A percentile compares a stretch with the other conserved stretches of the same genome.
phyloP scores from a whole-genome alignment of 2,113 vertebrate species.

The Polyodon spathula region DNA sequence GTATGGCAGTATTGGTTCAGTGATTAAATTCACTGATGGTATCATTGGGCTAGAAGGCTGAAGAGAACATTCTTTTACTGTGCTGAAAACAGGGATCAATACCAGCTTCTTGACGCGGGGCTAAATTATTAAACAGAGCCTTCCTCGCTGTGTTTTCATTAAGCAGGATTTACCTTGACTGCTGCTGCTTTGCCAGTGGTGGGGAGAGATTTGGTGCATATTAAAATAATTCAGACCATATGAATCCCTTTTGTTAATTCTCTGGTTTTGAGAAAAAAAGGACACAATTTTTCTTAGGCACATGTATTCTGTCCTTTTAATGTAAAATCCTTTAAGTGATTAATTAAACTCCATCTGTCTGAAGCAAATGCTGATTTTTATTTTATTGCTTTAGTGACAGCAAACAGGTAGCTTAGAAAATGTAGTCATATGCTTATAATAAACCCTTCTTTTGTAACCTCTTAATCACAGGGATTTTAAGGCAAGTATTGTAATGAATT shows the following conservation, averaged over 20 bases:
- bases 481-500: too few relatives aligned
- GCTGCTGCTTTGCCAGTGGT: slow-evolving; percentile 44
- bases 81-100: slow-evolving; percentile 77
- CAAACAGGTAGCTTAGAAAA: too few relatives aligned
- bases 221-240: slow-evolving; percentile 43
- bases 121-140: slow-evolving; percentile 82
- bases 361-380: too few relatives aligned
- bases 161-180: slow-evolving; percentile 59
- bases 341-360: slow-evolving; percentile 29
- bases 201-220: slow-evolving; percentile 45
- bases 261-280: slow-evolving; percentile 15
- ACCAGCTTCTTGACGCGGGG: slow-evolving; percentile 63
- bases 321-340: slow-evolving; percentile 20
- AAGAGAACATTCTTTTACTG: slow-evolving; percentile 69
- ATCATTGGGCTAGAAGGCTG: slow-evolving; percentile 55
- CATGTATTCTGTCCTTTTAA: slow-evolving; percentile 16
- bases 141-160: slow-evolving; percentile 63
- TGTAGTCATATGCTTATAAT: too few relatives aligned
- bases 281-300: slow-evolving; percentile 1
- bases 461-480: too few relatives aligned
- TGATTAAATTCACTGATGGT: slow-evolving; percentile 72
- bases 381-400: too few relatives aligned
- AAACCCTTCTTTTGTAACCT: too few relatives aligned
- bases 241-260: slow-evolving; percentile 39
- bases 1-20: slow-evolving; percentile 37